Conservation (phyloP, 2,797 vertebrate species). For the Amazona ochrocephala region DNA sequence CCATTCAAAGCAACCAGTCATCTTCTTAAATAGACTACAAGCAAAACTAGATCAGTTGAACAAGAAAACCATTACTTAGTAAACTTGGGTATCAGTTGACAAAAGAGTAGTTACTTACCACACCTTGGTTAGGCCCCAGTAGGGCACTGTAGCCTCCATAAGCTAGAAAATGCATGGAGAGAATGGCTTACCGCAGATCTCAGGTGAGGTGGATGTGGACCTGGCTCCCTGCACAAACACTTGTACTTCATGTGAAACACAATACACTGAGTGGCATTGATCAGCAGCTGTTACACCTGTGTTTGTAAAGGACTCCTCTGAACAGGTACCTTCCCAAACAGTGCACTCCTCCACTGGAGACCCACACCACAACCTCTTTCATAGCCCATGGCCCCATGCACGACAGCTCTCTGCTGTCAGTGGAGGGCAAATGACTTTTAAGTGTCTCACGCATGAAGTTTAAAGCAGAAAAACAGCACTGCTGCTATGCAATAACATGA, state of each 20-base stretch:
- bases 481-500: not conserved
- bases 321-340: not conserved
- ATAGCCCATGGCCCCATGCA: accelerated
- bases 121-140: accelerated
- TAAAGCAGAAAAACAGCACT: not conserved
- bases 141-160: not conserved
- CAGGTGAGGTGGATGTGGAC: not conserved
- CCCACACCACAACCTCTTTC: not conserved
- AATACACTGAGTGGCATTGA: too few species aligned
- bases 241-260: not conserved
- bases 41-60: not conserved
- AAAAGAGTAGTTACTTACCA: not conserved
- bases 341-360: not conserved
- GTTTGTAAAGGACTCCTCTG: not conserved
- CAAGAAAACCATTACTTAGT: not conserved
- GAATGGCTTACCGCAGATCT: not conserved
- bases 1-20: not conserved
- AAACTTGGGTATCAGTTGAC: not conserved
- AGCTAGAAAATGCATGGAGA: not conserved
- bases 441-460: not conserved
- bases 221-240: not conserved
- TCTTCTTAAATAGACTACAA: not conserved
- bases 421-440: not conserved
- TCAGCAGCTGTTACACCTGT: accelerated
- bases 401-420: not conserved